Base-by-base conservation (phyloP, 2,888 invertebrate species). In the Sminthurinus aureus region DNA sequence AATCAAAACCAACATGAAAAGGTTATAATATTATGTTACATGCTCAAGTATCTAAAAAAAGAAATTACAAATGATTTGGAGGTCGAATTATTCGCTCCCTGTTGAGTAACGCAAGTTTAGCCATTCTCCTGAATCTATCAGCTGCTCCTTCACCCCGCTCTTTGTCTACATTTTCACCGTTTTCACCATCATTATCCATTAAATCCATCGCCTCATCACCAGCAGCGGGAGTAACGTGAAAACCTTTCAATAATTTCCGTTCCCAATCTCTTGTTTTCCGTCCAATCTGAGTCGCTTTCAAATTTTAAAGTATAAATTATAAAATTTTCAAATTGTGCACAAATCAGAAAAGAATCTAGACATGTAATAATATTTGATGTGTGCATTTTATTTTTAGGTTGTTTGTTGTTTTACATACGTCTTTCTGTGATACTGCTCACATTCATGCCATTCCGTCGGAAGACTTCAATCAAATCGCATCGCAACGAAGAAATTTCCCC, bases 401-500 rank as follows among this genome's bases (percentile, higher is more conserved):
- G 26, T 67, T 12, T 8, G 0, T 20, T 67, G 67, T 64, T 9
- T n/a, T 24, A 24, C 92, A 91, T 89, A 95, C 95, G 92, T 90
- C 94, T 94, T 89, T 95, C 95, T 89, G 94, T 94, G 22, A 94
- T 94, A 71, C 93, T 93, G 0, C 94, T 94, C 0, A 95, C 94
- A 90, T 96, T 95, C 94, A 96, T 94, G 71, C 97, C 97, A 89
- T 96, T 98, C 90, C 93, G 94, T 86, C 94, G 93, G 77, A 98
- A 93, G 58, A 98, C 95, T 89, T 98, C 97, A 0, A 98, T 91
- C 87, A 98, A 92, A 90, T 98, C 98, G 89, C 95, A 98, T 87
- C 97, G 93, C 92, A 98, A 94, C 0, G 97, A 94, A 0, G 97
- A 96, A 71, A 98, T 95, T 89, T 98, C 98, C 89, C 95, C 95